phyloP scores from a whole-genome alignment of 2,888 invertebrate genomes.

The Stenodera caucasica region DNA sequence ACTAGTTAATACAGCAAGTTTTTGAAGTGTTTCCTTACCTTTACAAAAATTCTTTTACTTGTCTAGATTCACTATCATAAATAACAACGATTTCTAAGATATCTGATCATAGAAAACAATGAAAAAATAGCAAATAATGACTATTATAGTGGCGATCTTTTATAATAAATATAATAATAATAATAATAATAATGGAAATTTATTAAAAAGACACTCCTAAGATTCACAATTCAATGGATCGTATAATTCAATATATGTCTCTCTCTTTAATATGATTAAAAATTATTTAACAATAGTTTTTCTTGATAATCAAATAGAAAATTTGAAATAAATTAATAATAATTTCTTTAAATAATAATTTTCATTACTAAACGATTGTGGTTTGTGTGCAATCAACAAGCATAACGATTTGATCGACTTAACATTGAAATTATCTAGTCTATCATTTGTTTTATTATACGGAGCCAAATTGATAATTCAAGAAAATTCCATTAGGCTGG shows the following conservation, averaged over 20 bases:
- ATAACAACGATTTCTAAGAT: not conserved
- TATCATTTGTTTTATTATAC: too few species aligned
- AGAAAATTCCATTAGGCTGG: too few species aligned
- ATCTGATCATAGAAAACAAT: not conserved
- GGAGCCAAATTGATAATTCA: too few species aligned
- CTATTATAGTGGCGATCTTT: not conserved
- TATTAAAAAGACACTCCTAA: not conserved
- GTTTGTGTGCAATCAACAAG: not conserved
- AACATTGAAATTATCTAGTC: too few species aligned
- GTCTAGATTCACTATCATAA: too few species aligned
- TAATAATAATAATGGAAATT: not conserved
- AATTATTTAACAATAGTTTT: too few species aligned
- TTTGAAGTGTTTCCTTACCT: too few species aligned
- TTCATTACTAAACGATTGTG: not conserved
- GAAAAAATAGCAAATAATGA: not conserved
- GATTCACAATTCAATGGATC: constrained; percentile 1
- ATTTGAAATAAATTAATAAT: not conserved
- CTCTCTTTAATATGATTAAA: too few species aligned
- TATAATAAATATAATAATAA: not conserved
- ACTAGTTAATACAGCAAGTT: too few species aligned
- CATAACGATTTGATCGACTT: not conserved
- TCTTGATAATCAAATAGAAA: not conserved
- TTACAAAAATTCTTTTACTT: too few species aligned
- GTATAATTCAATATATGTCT: not conserved
- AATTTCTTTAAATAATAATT: too few species aligned